Base-by-base conservation (phyloP, 1,140 invertebrate genomes). In the Drosophila sp. region DNA sequence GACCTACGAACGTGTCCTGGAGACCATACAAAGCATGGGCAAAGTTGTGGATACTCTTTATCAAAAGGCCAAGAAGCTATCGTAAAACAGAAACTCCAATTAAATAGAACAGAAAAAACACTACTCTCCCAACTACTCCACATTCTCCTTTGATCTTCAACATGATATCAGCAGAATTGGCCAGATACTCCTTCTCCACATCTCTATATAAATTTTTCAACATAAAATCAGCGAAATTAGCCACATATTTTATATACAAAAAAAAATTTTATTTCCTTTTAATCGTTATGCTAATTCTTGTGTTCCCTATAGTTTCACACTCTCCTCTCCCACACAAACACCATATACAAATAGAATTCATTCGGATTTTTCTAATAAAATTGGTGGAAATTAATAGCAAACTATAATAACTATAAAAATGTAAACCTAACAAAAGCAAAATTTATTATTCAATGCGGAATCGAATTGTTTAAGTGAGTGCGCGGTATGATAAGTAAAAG, bases 11-110 rank as follows among this genome's bases (percentile, higher is more conserved):
- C 97, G 97, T 85, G 97, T 98, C 44, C 93, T 99, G 82, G 98
- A 99, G 92, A 99, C 98, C 25, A 98, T 99, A 92, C 98, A 99
- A 84, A 98, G 97, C 91, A 99, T 99, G 97, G 98, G 98, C 79
- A 99, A 99, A 94, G 99, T 99, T 79, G 98, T 99, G 58, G 98
- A 99, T 93, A 98, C 98, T 40, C 94, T 99, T 67, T 99, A 99
- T 93, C 97, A 98, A 93, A 99, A 99, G 94, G 98, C 98, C 76
- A 99, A 99, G 93, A 99, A 99, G 93, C 94, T 99, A 55, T 98
- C 98, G 93, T 99, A 98, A 95, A 54, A 54, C 17, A 5, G 27
- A 8, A 32, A 54, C 30, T 11, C 40, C 44, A 25, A 17, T 47
- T 8, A 6, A 50, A 50, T 6, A 50, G 44, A 50, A 50, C 44